A percentile compares a stretch with the other conserved stretches of the same genome.
These are phyloP conservation scores for Psophia crepitans DNA, from an alignment of 2,113 vertebrate species.

Conservation along the genomic window DNA sequence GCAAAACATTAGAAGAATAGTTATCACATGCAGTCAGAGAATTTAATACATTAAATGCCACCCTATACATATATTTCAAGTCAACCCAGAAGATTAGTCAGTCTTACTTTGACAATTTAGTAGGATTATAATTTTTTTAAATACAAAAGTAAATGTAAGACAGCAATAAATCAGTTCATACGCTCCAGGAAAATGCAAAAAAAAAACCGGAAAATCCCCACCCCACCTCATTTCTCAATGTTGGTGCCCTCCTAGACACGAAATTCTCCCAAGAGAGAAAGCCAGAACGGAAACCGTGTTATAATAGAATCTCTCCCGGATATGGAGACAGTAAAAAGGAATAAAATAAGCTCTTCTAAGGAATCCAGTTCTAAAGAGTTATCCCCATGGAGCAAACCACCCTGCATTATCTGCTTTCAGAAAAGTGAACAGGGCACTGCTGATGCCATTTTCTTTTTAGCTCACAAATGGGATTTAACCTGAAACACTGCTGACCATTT, in stretches of 20 bases:
- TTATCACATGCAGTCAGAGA: neutral
- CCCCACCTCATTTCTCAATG: neutral
- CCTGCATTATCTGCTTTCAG: neutral
- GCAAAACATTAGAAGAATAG: neutral
- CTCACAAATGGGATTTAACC: neutral
- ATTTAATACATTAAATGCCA: neutral
- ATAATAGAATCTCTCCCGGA: neutral
- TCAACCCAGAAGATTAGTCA: neutral
- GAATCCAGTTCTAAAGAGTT: neutral
- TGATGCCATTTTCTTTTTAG: neutral
- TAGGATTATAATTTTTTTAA: neutral
- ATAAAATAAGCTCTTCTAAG: neutral
- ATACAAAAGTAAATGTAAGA: neutral
- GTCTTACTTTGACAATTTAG: neutral
- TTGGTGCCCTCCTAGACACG: neutral
- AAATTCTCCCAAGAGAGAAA: neutral
- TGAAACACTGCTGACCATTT: neutral
- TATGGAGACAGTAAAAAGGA: neutral
- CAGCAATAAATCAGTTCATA: neutral
- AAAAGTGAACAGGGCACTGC: fast-evolving
- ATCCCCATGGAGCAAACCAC: neutral
- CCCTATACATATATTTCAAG: neutral
- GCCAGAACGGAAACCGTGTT: neutral
- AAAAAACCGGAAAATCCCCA: neutral
- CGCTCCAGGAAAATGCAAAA: neutral